Evolutionary conservation across 2,888 invertebrate genomes (phyloP).

Genomic region (Chrysolina haemoptera): DNA sequence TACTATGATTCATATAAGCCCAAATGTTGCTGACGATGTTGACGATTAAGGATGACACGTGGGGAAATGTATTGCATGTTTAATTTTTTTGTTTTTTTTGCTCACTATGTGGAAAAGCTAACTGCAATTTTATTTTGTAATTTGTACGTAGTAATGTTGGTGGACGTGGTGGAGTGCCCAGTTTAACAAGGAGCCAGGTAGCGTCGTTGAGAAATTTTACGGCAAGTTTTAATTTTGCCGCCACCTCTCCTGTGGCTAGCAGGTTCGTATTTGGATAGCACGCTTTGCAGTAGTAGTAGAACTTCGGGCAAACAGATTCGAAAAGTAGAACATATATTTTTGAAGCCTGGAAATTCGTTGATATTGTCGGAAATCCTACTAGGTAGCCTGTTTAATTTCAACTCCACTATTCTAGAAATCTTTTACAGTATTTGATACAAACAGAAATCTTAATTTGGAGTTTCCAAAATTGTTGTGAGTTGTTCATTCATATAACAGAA

Average conservation of each 20-base stretch:
- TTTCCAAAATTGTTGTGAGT: too few species aligned
- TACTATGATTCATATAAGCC: too few species aligned
- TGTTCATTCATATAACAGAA: too few species aligned
- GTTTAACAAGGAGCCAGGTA: conserved; percentile 73
- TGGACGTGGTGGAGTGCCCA: conserved; percentile 73
- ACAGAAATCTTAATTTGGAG: too few species aligned
- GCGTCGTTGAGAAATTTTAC: conserved; percentile 72
- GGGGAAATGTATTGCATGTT: neutral
- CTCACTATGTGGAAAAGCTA: neutral
- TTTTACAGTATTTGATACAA: too few species aligned
- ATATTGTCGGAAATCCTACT: too few species aligned
- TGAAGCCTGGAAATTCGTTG: neutral
- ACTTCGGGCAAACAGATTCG: neutral
- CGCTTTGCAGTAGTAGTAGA: conserved; percentile 23
- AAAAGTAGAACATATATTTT: neutral
- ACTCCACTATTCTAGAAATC: too few species aligned
- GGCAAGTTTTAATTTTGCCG: conserved; percentile 72
- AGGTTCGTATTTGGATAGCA: conserved; percentile 65
- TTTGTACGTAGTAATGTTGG: conserved; percentile 67
- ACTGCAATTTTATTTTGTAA: conserved; percentile 40
- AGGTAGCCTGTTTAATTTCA: too few species aligned
- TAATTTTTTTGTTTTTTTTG: conserved; percentile 26
- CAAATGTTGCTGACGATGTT: too few species aligned
- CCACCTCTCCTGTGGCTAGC: conserved; percentile 68
- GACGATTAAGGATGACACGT: too few species aligned